phyloP scores from a whole-genome alignment of 2,797 vertebrate genomes.

The Macropus fuliginosus region DNA sequence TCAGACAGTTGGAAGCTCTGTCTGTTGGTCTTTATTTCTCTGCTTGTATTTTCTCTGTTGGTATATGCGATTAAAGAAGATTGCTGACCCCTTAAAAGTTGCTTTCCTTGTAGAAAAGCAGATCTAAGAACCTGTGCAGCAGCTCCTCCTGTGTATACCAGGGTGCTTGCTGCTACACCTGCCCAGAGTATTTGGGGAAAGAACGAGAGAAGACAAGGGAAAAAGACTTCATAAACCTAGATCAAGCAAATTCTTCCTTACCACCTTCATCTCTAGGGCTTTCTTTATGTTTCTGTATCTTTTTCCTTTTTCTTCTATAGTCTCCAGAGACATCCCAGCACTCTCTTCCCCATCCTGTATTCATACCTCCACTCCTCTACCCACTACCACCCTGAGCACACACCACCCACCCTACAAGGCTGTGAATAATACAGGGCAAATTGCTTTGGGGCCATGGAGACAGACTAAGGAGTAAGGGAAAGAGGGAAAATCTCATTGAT shows the following conservation, averaged over 20 bases:
- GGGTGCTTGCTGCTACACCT: too few relatives aligned
- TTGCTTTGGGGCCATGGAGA: not conserved
- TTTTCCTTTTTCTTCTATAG: not conserved
- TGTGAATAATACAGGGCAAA: not conserved
- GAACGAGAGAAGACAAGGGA: not conserved
- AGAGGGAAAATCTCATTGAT: not conserved
- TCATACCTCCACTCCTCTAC: not conserved
- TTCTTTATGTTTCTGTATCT: not conserved
- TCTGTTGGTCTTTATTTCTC: too few relatives aligned
- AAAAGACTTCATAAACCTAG: not conserved
- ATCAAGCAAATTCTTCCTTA: not conserved
- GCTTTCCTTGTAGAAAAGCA: too few relatives aligned
- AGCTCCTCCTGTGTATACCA: too few relatives aligned
- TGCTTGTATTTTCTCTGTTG: too few relatives aligned
- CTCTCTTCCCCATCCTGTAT: not conserved
- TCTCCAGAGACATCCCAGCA: not conserved
- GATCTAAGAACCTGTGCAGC: too few relatives aligned
- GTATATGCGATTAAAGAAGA: too few relatives aligned
- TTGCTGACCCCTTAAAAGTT: too few relatives aligned
- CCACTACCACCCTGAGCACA: not conserved
- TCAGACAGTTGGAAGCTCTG: too few relatives aligned
- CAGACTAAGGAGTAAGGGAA: not conserved
- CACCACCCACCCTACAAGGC: fast-evolving
- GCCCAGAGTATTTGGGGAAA: not conserved
- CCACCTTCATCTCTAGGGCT: not conserved